phyloP scores from a whole-genome alignment of 2,888 invertebrate species.

The Unio pictorum region DNA sequence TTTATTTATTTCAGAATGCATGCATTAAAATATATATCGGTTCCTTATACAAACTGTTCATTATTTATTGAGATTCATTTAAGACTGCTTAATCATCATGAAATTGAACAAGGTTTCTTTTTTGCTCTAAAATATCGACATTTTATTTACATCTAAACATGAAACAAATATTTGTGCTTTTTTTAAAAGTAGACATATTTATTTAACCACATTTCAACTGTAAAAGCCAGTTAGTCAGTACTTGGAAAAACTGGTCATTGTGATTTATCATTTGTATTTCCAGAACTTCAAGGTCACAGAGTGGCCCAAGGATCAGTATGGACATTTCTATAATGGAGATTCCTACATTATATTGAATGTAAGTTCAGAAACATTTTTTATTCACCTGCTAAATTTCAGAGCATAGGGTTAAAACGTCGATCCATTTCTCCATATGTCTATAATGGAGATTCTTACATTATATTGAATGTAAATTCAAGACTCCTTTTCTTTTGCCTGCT shows the following conservation, averaged over 20 bases:
- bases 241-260: not conserved
- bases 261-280: slow-evolving; percentile 17
- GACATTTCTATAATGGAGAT: slow-evolving; percentile 65
- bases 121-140: too few relatives aligned
- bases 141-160: not conserved
- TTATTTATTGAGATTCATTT: too few relatives aligned
- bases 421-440: too few relatives aligned
- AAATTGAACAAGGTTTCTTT: too few relatives aligned
- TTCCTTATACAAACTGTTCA: too few relatives aligned
- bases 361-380: slow-evolving; percentile 21
- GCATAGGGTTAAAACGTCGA: too few relatives aligned
- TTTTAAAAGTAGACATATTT: not conserved
- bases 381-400: too few relatives aligned
- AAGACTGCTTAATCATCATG: too few relatives aligned
- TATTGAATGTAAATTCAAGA: slow-evolving; percentile 25
- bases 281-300: slow-evolving; percentile 62
- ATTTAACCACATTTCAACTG: not conserved
- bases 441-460: slow-evolving; percentile 22
- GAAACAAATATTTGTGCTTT: not conserved
- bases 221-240: not conserved
- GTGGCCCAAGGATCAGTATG: slow-evolving; percentile 64
- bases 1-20: too few relatives aligned
- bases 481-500: not conserved
- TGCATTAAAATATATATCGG: too few relatives aligned
- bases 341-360: slow-evolving; percentile 68